Conservation (phyloP, 2,113 vertebrate species). For the Peucedramus taeniatus region DNA sequence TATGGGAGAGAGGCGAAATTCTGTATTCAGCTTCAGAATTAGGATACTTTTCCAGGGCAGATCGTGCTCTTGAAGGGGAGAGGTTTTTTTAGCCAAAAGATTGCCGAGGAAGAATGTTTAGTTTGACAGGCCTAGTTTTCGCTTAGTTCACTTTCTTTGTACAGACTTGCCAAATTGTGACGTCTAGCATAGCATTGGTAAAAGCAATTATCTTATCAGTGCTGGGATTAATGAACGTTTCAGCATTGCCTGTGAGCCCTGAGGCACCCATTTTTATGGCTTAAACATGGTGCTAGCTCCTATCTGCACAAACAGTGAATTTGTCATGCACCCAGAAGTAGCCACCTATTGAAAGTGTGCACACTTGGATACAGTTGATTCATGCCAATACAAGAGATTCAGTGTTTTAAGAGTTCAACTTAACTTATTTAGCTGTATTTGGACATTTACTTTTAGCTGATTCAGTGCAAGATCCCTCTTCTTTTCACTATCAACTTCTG, state of each 20-base stretch:
- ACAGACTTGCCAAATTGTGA: conserved; percentile 60
- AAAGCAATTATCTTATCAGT: conserved; percentile 52
- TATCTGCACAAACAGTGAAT: conserved; percentile 14
- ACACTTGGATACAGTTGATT: background rate
- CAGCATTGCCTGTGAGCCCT: conserved; percentile 39
- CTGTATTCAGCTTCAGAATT: background rate
- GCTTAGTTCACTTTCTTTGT: conserved; percentile 56
- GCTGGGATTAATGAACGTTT: conserved; percentile 46
- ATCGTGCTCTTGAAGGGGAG: background rate
- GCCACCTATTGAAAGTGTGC: background rate
- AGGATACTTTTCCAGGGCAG: background rate
- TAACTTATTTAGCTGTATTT: conserved; percentile 66
- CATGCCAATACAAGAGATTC: conserved; percentile 20
- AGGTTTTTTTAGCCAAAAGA: conserved; percentile 28
- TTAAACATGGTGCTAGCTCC: conserved; percentile 54
- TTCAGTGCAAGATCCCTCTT: conserved; percentile 17
- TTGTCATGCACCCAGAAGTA: background rate
- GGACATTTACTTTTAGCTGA: conserved; percentile 16
- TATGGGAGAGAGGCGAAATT: background rate
- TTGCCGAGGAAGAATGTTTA: conserved; percentile 33
- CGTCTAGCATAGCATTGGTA: conserved; percentile 31
- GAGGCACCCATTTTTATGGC: conserved; percentile 31
- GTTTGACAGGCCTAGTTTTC: conserved; percentile 32
- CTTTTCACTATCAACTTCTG: conserved; percentile 11
- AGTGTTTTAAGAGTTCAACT: background rate